Conservation (phyloP, 2,888 invertebrate genomes). For the Petrolisthes cinctipes region DNA sequence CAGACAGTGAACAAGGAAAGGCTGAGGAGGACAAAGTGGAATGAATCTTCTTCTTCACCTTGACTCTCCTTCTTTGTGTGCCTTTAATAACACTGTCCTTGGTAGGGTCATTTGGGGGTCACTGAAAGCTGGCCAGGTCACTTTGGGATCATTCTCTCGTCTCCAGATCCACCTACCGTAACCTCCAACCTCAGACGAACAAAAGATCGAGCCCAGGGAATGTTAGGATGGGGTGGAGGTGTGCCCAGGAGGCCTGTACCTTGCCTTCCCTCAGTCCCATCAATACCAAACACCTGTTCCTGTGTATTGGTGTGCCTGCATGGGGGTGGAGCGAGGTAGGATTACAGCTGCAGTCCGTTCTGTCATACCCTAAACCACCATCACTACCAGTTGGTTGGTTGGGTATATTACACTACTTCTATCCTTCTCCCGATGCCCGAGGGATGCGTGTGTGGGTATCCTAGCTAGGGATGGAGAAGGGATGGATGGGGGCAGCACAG, state of each 20-base stretch:
- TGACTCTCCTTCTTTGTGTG: background rate
- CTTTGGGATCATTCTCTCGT: too few relatives aligned
- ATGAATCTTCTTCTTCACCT: too few relatives aligned
- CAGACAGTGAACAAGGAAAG: too few relatives aligned
- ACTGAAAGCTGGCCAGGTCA: background rate
- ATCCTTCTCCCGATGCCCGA: background rate
- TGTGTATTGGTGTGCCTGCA: too few relatives aligned
- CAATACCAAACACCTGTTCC: too few relatives aligned
- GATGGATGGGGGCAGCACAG: conserved; percentile 13
- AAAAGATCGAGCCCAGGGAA: background rate
- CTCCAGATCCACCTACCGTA: too few relatives aligned
- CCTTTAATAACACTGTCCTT: conserved; percentile 1
- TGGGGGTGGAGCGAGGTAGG: background rate
- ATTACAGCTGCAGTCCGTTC: background rate
- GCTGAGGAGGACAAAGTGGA: too few relatives aligned
- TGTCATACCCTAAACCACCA: too few relatives aligned
- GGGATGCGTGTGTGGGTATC: background rate
- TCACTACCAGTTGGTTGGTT: too few relatives aligned
- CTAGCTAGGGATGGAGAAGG: background rate
- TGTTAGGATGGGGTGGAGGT: too few relatives aligned
- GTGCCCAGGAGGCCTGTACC: too few relatives aligned
- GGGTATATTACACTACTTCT: background rate
- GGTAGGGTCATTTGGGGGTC: background rate
- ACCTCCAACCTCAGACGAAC: background rate
- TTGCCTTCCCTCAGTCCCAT: too few relatives aligned